phyloP scores from a whole-genome alignment of 2,888 invertebrate species.

The Allacma fusca region DNA sequence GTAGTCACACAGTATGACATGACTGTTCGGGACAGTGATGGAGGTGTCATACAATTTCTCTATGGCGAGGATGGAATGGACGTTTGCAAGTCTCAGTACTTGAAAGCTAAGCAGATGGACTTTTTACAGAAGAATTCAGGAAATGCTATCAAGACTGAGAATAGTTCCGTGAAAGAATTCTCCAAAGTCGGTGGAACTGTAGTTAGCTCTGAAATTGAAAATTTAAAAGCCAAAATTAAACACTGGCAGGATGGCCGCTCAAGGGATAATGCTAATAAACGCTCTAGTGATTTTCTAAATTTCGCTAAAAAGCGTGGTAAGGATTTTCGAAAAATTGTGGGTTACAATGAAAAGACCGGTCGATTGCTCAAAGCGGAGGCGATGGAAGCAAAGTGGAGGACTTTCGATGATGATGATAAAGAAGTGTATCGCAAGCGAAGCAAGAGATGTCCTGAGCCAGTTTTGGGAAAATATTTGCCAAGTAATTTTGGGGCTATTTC shows the following conservation, averaged over 20 bases:
- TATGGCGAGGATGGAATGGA: conserved; percentile 96
- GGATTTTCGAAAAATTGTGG: conserved; percentile 65
- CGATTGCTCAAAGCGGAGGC: conserved; percentile 71
- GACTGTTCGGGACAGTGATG: conserved; percentile 95
- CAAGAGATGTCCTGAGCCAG: conserved; percentile 76
- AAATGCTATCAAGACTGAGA: conserved; percentile 66
- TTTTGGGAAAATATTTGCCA: conserved; percentile 67
- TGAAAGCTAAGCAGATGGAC: conserved; percentile 76
- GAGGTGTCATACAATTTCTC: conserved; percentile 84
- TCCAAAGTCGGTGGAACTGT: too few relatives aligned
- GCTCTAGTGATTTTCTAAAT: conserved; percentile 70
- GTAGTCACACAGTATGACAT: conserved; percentile 90
- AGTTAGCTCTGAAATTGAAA: neutral
- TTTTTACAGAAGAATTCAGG: conserved; percentile 84
- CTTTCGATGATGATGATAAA: conserved; percentile 70
- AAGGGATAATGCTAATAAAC: conserved; percentile 63
- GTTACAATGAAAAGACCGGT: conserved; percentile 67
- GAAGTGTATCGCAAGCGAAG: conserved; percentile 14
- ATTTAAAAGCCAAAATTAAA: conserved; percentile 35
- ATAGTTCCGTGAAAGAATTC: too few relatives aligned
- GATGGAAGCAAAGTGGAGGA: conserved; percentile 74
- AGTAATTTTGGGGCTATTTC: conserved; percentile 82
- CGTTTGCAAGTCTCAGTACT: conserved; percentile 83
- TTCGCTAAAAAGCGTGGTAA: conserved; percentile 70
- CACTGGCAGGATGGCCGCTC: conserved; percentile 46